A percentile compares a stretch with the other conserved stretches of the same genome.
phyloP scores from a whole-genome alignment of 2,888 invertebrate species.

The Sphaerophoria rueppellii region DNA sequence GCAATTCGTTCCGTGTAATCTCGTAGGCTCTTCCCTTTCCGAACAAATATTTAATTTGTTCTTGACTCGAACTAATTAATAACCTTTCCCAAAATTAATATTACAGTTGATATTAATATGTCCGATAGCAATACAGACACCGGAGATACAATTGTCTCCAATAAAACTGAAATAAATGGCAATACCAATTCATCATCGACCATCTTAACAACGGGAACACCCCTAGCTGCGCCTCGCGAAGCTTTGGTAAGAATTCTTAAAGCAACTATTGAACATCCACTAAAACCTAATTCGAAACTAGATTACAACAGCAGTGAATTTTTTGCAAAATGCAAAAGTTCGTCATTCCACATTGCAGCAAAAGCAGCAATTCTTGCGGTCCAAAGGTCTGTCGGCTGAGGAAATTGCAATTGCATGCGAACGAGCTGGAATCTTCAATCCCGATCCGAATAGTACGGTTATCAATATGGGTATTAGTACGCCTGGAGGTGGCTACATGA shows the following conservation, averaged over 20 bases:
- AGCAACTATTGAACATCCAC: no score
- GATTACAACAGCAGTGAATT: slow-evolving; percentile 93
- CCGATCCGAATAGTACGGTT: slow-evolving; percentile 79
- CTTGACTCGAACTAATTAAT: slow-evolving; percentile 44
- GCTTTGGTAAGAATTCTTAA: slow-evolving; percentile 76
- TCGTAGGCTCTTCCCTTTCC: slow-evolving; percentile 21
- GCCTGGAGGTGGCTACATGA: slow-evolving; percentile 63
- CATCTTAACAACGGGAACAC: neutral
- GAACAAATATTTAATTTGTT: slow-evolving; percentile 32
- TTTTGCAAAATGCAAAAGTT: slow-evolving; percentile 93
- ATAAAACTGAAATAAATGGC: slow-evolving; percentile 68
- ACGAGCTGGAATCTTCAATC: slow-evolving; percentile 83
- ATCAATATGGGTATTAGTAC: slow-evolving; percentile 79
- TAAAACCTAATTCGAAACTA: slow-evolving; percentile 78
- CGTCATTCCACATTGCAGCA: slow-evolving; percentile 88
- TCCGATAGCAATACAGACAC: slow-evolving; percentile 80
- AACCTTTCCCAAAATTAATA: slow-evolving; percentile 78
- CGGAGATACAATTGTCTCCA: slow-evolving; percentile 78
- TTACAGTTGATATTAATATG: slow-evolving; percentile 80
- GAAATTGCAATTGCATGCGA: slow-evolving; percentile 90
- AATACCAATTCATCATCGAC: slow-evolving; percentile 19
- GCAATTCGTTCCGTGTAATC: slow-evolving; percentile 33
- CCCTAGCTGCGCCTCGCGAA: slow-evolving; percentile 77
- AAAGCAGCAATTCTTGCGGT: slow-evolving; percentile 90
- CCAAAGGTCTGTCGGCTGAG: slow-evolving; percentile 89